A percentile compares a stretch with the other conserved stretches of the same genome.
Conservation (phyloP, 1,140 invertebrate genomes). For the Ruditapes philippinarum region DNA sequence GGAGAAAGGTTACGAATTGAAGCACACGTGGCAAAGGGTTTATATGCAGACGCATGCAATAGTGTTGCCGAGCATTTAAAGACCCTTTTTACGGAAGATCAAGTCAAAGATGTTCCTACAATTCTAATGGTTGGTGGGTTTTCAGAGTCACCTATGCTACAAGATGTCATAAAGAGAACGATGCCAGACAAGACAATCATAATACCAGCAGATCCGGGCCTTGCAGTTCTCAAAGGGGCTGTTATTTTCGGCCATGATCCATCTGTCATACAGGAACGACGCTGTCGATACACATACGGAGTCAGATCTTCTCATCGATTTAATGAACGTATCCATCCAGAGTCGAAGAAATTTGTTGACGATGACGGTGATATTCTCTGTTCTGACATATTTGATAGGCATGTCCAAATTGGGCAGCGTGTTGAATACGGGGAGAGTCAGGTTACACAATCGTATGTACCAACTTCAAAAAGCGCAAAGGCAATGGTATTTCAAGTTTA, state of each 20-base stretch:
- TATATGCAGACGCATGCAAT: conserved; percentile 15
- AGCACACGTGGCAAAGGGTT: neutral
- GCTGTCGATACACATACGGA: conserved; percentile 62
- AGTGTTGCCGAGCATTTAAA: conserved; percentile 13
- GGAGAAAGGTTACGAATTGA: conserved; percentile 35
- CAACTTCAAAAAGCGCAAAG: conserved; percentile 3
- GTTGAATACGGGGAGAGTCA: conserved; percentile 34
- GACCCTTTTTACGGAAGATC: neutral
- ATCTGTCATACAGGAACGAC: conserved; percentile 27
- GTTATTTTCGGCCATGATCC: conserved; percentile 67
- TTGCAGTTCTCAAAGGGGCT: conserved; percentile 70
- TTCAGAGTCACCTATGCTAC: conserved; percentile 61
- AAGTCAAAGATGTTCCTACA: neutral
- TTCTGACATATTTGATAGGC: conserved; percentile 46
- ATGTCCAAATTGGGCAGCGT: conserved; percentile 36
- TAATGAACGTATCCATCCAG: conserved; percentile 37
- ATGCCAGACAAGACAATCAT: conserved; percentile 53
- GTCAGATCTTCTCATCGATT: conserved; percentile 1
- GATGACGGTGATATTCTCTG: conserved; percentile 36
- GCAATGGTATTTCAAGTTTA: conserved; percentile 8
- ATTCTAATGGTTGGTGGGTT: conserved; percentile 71
- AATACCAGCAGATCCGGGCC: conserved; percentile 54
- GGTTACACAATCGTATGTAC: conserved; percentile 2
- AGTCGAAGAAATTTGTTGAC: neutral
- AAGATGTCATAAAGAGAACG: conserved; percentile 26